phyloP scores from a whole-genome alignment of 2,797 vertebrate genomes.

The Melanotaenia maccullochi region DNA sequence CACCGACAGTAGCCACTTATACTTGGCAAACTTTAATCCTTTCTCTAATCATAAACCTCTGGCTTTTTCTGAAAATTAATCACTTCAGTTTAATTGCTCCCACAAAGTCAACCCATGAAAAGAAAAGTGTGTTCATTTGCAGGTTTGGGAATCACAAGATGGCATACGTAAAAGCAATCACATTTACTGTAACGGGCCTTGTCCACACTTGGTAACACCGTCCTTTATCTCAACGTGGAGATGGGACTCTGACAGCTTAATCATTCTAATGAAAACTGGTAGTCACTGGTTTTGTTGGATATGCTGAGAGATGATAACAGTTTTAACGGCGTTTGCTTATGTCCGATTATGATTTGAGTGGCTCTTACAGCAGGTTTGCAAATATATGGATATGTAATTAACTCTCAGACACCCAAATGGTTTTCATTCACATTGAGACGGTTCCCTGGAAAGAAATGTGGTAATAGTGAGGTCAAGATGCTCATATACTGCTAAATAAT shows the following conservation, averaged over 20 bases:
- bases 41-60: background rate
- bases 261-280: slow-evolving; percentile 38
- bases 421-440: background rate
- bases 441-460: background rate
- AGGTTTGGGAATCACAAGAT: background rate
- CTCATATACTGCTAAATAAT: background rate
- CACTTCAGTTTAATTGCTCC: background rate
- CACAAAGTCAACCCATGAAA: background rate
- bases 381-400: background rate
- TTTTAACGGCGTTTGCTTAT: background rate
- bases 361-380: background rate
- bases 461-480: background rate
- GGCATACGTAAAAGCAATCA: slow-evolving; percentile 8
- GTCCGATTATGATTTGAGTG: background rate
- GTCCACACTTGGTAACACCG: slow-evolving; percentile 44
- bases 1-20: background rate
- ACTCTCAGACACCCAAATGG: too few species aligned
- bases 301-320: too few species aligned
- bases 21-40: background rate
- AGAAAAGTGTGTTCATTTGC: background rate
- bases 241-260: slow-evolving; percentile 43
- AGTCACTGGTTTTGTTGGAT: background rate
- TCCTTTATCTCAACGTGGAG: slow-evolving; percentile 49
- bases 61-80: background rate
- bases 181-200: slow-evolving; percentile 24